Evolutionary conservation across 2,797 vertebrate genomes (phyloP), one percentile per base, ranked within the genome.

Genomic region (Takifugu rubripes): DNA sequence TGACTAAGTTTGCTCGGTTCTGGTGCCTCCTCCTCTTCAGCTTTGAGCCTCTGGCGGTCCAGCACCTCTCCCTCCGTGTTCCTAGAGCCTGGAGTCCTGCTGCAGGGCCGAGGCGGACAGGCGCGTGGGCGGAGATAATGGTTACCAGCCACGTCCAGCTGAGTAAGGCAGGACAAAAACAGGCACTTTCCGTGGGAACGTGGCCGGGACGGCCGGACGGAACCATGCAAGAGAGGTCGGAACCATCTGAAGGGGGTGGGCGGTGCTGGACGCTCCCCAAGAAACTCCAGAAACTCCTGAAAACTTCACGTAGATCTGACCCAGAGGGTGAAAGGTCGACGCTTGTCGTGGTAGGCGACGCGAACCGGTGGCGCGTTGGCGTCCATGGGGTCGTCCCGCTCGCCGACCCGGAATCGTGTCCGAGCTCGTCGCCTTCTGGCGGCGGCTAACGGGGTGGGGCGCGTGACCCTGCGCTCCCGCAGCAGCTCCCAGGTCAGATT

Each of bases 381-480:
- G 65, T 64, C 68, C 46, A 29, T 25, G 43, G 46, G 70, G 62
- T 62, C 61, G 64, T 55, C 45, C 53, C 67, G 70, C 67, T 80
- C n/a, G 51, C 44, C 46, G 59, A 78, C 65, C 65, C 36, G 56
- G 60, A 74, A 60, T 57, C 9, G 75, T 67, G 74, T 63, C 63
- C 56, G 64, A 71, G 77, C 73, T 61, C 65, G 62, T 69, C 60
- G 61, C 55, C 54, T 63, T 66, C 55, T 55, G 57, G 51, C 29
- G 54, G 49, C 63, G 43, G 64, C 52, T 75, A 82, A 84, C 78
- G 75, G 79, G 74, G 74, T 3, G 33, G 33, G 12, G 33, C 7
- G 33, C 8, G 10, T 11, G 33, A 36, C 33, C 12, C 8, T 12
- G 33, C 33, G 1, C 29, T 31, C 5, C 5, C 29, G 29, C 5